These are phyloP conservation scores for Cacoxenus indagator DNA, from an alignment of 2,888 invertebrate species.

Conservation along the genomic window DNA sequence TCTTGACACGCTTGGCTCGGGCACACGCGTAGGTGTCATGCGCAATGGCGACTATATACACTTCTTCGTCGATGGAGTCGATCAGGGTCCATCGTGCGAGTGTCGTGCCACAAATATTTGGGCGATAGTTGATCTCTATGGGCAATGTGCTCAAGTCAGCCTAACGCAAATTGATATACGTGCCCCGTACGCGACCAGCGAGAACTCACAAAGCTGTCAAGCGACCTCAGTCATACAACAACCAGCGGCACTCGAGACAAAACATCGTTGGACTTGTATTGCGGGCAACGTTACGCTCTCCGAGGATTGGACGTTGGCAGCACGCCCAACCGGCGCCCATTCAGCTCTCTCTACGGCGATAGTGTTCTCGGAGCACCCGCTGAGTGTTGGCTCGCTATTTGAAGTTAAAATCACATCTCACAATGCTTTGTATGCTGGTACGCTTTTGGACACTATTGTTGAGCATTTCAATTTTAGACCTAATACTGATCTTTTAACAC, in stretches of 20 bases:
- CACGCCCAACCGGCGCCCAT: constrained; percentile 63
- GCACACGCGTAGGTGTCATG: constrained; percentile 89
- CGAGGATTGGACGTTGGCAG: constrained; percentile 70
- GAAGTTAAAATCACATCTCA: constrained; percentile 69
- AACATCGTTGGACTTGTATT: constrained; percentile 70
- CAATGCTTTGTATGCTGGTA: constrained; percentile 70
- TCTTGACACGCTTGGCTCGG: constrained; percentile 83
- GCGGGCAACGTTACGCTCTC: constrained; percentile 68
- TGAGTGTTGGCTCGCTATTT: constrained; percentile 69
- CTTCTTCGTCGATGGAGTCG: constrained; percentile 88
- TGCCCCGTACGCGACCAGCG: constrained; percentile 71
- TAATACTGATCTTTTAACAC: background rate
- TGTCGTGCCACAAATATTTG: constrained; percentile 86
- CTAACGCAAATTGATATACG: constrained; percentile 66
- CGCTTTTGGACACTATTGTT: constrained; percentile 12
- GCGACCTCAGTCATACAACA: constrained; percentile 74
- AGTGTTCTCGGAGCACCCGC: constrained; percentile 69
- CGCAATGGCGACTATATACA: constrained; percentile 87
- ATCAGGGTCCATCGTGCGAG: constrained; percentile 87
- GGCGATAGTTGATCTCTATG: constrained; percentile 95
- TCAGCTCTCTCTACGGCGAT: constrained; percentile 68
- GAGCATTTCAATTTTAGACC: background rate
- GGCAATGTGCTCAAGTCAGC: constrained; percentile 92
- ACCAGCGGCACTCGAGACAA: constrained; percentile 71
- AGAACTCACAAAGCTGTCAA: constrained; percentile 74